A percentile compares a stretch with the other conserved stretches of the same genome.
phyloP scores from a whole-genome alignment of 53 echinoderm and acorn worm genomes.

The Glandiceps talaboti region DNA sequence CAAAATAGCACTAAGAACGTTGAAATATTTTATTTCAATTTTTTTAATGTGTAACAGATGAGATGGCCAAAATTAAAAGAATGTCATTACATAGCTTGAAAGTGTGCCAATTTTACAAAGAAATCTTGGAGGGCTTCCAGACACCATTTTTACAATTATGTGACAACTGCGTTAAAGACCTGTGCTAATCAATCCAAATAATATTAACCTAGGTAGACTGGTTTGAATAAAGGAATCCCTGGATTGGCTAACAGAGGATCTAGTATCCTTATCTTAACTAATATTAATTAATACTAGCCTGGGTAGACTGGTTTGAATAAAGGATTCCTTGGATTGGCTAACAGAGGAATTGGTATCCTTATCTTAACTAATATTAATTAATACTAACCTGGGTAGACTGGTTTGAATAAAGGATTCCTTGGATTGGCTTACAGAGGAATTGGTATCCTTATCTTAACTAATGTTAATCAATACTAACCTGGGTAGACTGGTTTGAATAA shows the following conservation, averaged over 20 bases:
- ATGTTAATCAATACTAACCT: too few relatives aligned
- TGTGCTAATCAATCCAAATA: too few relatives aligned
- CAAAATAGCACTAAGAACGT: too few relatives aligned
- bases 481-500: conserved; percentile 85
- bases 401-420: conserved; percentile 73
- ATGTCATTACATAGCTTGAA: too few relatives aligned
- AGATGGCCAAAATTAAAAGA: too few relatives aligned
- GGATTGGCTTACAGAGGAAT: conserved; percentile 91
- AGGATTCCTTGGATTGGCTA: conserved; percentile 79
- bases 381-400: conserved; percentile 79
- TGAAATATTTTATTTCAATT: too few relatives aligned
- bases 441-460: conserved; percentile 72
- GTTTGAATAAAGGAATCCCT: conserved; percentile 72
- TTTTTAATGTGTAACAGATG: too few relatives aligned
- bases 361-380: conserved; percentile 78
- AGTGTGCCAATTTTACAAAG: too few relatives aligned
- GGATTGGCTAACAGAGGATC: conserved; percentile 91
- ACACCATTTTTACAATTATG: too few relatives aligned
- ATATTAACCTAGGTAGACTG: conserved; percentile 91
- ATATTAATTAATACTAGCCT: conserved; percentile 68
- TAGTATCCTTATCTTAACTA: conserved; percentile 70
- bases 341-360: conserved; percentile 74
- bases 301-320: conserved; percentile 85
- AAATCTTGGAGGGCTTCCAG: too few relatives aligned
- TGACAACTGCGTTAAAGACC: too few relatives aligned